A percentile compares a stretch with the other conserved stretches of the same genome.
These are phyloP conservation scores for Gymnoscelis rufifasciata DNA, from an alignment of 2,888 invertebrate species.

Conservation along the genomic window DNA sequence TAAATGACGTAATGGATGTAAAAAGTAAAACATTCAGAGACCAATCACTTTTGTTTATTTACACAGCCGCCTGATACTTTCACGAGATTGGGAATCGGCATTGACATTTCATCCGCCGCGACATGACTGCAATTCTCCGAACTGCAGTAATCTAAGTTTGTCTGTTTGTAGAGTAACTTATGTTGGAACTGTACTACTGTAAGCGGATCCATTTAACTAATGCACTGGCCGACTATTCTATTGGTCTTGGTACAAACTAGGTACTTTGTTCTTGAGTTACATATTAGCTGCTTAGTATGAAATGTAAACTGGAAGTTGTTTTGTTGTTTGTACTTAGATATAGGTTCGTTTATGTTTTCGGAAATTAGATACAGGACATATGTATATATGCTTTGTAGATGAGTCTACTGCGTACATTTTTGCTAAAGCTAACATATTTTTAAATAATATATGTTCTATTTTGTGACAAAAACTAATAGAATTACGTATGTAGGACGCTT, in stretches of 20 bases:
- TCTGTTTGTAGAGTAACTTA: constrained; percentile 67
- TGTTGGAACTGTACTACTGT: constrained; percentile 56
- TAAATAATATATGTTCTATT: too few relatives aligned
- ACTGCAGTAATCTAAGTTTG: constrained; percentile 68
- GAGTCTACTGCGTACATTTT: too few relatives aligned
- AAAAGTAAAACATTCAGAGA: too few relatives aligned
- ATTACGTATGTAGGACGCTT: too few relatives aligned
- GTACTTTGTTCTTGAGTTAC: constrained; percentile 67
- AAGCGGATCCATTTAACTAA: constrained; percentile 74
- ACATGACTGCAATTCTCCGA: constrained; percentile 60
- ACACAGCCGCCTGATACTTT: neutral
- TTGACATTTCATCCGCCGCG: constrained; percentile 56
- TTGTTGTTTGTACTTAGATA: constrained; percentile 22
- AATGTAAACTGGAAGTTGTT: constrained; percentile 31
- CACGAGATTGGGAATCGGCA: constrained; percentile 34
- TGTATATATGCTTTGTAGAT: too few relatives aligned
- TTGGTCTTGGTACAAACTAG: constrained; percentile 72
- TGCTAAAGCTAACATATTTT: too few relatives aligned
- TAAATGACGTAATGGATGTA: too few relatives aligned
- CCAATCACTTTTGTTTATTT: too few relatives aligned
- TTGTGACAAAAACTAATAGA: too few relatives aligned
- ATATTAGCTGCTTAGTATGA: constrained; percentile 52
- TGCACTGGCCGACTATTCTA: constrained; percentile 71
- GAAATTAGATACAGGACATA: too few relatives aligned
- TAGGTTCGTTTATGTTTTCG: too few relatives aligned